Percentiles rank a stretch among this genome's conserved stretches.
phyloP scores from a whole-genome alignment of 2,113 vertebrate genomes.

The Toxostoma redivivum region DNA sequence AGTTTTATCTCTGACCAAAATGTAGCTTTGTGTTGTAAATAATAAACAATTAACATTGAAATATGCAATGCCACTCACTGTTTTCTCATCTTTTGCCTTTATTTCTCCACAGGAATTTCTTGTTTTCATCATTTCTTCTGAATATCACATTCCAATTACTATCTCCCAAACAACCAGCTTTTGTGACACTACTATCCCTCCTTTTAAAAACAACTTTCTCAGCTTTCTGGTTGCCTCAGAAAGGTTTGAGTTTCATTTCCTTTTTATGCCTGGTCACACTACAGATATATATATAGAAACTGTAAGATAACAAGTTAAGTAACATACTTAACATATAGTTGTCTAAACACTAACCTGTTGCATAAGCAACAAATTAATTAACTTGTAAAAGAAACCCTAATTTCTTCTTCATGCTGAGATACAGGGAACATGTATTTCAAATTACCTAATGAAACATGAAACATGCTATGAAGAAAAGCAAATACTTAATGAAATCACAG shows the following conservation, averaged over 20 bases:
- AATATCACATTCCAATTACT: not conserved
- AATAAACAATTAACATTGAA: not conserved
- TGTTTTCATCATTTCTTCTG: not conserved
- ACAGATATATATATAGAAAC: not conserved
- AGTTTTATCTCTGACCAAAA: not conserved
- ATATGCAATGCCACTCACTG: not conserved
- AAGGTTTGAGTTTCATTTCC: not conserved
- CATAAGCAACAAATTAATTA: constrained; percentile 38
- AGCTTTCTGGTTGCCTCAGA: not conserved
- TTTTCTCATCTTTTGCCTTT: not conserved
- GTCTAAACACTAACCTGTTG: not conserved
- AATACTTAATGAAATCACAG: not conserved
- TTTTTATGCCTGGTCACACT: not conserved
- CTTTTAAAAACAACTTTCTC: not conserved
- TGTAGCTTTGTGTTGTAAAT: not conserved
- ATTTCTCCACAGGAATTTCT: not conserved
- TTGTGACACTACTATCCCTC: not conserved
- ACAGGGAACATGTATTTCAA: not conserved
- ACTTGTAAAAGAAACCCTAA: not conserved
- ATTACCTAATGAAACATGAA: not conserved
- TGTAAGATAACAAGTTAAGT: not conserved
- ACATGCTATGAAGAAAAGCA: not conserved
- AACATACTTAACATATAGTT: not conserved
- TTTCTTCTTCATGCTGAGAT: not conserved
- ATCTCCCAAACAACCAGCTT: not conserved